Conservation (phyloP, 2,888 invertebrate genomes). For the Cerastoderma edule region DNA sequence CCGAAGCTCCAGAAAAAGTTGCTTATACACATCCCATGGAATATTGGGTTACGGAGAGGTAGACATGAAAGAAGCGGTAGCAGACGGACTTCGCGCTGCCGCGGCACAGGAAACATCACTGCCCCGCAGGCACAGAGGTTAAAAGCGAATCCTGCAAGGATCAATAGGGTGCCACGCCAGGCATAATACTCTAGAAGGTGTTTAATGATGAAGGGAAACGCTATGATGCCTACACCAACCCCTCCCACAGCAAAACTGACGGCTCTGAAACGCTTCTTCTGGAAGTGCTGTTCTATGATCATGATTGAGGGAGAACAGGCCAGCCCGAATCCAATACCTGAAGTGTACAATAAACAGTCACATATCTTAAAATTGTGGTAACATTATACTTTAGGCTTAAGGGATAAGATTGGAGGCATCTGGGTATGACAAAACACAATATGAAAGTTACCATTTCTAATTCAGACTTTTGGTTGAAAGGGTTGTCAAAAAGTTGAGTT, state of each 20-base stretch:
- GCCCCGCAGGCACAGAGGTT: slow-evolving; percentile 79
- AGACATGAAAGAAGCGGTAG: slow-evolving; percentile 76
- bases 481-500: too few species aligned
- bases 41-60: slow-evolving; percentile 77
- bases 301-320: slow-evolving; percentile 80
- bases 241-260: slow-evolving; percentile 76
- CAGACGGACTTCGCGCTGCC: slow-evolving; percentile 68
- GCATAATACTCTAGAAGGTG: slow-evolving; percentile 73
- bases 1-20: slow-evolving; percentile 82
- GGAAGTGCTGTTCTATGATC: slow-evolving; percentile 78
- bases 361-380: too few species aligned
- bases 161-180: slow-evolving; percentile 76
- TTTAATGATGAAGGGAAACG: slow-evolving; percentile 76
- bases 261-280: slow-evolving; percentile 74
- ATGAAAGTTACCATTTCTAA: too few species aligned
- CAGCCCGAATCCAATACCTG: slow-evolving; percentile 79
- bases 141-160: slow-evolving; percentile 74
- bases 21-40: slow-evolving; percentile 78
- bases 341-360: too few species aligned
- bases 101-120: slow-evolving; percentile 72
- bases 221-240: slow-evolving; percentile 77
- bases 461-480: too few species aligned
- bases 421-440: too few species aligned
- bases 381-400: too few species aligned
- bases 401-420: too few species aligned